Evolutionary conservation across 2,888 invertebrate genomes (phyloP).

Genomic region (Amiota communis): DNA sequence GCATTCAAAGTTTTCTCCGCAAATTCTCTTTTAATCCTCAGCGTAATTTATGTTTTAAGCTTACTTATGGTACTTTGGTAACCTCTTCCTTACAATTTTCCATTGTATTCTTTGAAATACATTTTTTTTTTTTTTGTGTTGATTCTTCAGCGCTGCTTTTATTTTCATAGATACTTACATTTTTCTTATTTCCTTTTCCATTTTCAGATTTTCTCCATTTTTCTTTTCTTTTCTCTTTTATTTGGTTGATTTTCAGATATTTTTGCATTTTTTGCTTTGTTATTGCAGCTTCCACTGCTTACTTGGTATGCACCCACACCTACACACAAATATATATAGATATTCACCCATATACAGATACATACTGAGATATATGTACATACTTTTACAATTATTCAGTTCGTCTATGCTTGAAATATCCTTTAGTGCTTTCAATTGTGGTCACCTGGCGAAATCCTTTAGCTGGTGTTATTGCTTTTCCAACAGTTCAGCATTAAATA

Average conservation of each 20-base stretch:
- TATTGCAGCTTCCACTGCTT: neutral
- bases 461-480: neutral
- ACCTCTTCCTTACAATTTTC: conserved; percentile 1
- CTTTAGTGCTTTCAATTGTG: conserved; percentile 27
- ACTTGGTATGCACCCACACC: neutral
- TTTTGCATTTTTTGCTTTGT: conserved; percentile 4
- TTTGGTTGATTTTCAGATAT: neutral
- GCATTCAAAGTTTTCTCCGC: conserved; percentile 5
- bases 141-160: neutral
- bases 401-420: neutral
- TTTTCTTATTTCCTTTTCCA: neutral
- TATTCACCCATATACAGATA: neutral
- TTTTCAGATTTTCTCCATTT: neutral
- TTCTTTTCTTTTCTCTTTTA: neutral
- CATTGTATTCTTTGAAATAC: neutral
- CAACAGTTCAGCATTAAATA: neutral
- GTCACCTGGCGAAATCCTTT: conserved; percentile 21
- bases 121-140: neutral
- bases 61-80: conserved; percentile 13
- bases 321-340: neutral
- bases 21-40: conserved; percentile 21
- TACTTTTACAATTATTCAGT: too few species aligned
- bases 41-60: conserved; percentile 22
- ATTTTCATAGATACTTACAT: too few species aligned
- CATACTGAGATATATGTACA: too few species aligned